Evolutionary conservation across 1,140 invertebrate genomes (phyloP), one percentile per base, ranked within the genome.

Genomic region (Zaprionus inermis): DNA sequence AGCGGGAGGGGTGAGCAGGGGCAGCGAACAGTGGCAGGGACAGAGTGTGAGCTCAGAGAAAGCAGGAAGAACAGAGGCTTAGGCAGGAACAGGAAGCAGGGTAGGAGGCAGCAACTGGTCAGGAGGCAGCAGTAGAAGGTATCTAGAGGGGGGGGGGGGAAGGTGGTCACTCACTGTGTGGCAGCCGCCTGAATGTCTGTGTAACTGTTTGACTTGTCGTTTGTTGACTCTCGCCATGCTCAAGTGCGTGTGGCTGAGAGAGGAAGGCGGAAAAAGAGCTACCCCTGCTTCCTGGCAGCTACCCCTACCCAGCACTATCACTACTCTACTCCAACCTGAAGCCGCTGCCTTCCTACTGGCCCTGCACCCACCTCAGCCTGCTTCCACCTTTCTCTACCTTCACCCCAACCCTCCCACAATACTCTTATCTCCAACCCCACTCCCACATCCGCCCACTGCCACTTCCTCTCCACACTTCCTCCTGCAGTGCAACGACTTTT

Each of bases 401-500:
- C 7, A 22, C 49, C 2, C 49, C 9, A 20, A 5, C 28, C 2
- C 4, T 10, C 18, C 16, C 41, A 18, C n/a, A 16, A 9, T n/a
- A n/a, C 16, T 28, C n/a, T n/a, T n/a, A 4, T 6, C 5, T 10
- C 22, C 18, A 0, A 20, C 22, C 22, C 5, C 18, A 10, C 11
- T 1, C 16, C 0, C 11, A 0, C 12, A 7, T 32, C 6, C 6
- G 3, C 46, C 11, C 44, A 51, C 24, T 11, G 5, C 16, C 10
- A 30, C n/a, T 58, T 46, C 9, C 34, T 18, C 24, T 28, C 11
- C 30, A 28, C n/a, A 46, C 24, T 58, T 59, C 9, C 34, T 18
- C 24, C 16, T n/a, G 20, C 60, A 73, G 70, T 72, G 74, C 74
- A 76, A 76, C 74, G 69, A 76, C 73, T 76, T 72, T 56, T 46